Evolutionary conservation across 2,797 vertebrate genomes (phyloP).

Genomic region (Hypotaenidia okinawae): DNA sequence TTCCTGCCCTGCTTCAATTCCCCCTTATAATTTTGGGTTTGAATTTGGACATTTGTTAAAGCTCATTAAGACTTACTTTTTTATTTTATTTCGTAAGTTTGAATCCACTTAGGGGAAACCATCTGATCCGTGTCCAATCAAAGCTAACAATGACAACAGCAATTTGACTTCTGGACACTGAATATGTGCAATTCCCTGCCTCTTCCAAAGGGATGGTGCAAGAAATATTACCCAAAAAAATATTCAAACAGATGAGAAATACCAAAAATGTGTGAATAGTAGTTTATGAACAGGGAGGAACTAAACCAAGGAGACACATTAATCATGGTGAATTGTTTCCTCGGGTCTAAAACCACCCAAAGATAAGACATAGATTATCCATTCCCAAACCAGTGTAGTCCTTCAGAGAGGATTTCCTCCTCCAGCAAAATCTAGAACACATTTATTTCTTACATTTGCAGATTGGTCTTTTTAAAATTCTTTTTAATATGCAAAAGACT

Average conservation of each 20-base stretch:
- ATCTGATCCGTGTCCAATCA: not conserved
- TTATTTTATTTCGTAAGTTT: not conserved
- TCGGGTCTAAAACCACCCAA: not conserved
- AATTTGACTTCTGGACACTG: not conserved
- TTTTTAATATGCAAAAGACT: not conserved
- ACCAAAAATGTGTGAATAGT: not conserved
- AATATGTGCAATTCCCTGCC: not conserved
- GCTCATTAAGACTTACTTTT: not conserved
- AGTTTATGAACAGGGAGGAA: not conserved
- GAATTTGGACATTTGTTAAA: not conserved
- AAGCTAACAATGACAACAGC: not conserved
- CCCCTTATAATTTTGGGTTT: not conserved
- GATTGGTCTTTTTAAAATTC: not conserved
- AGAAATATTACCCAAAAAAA: not conserved
- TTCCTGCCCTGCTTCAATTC: not conserved
- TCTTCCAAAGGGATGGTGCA: not conserved
- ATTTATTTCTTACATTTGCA: not conserved
- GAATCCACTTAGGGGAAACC: not conserved
- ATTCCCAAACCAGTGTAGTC: not conserved
- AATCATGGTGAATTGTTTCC: not conserved
- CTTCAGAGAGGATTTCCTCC: not conserved
- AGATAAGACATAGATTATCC: not conserved
- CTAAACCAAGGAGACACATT: not conserved
- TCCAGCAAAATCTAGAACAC: not conserved
- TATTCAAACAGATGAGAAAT: not conserved